Evolutionary conservation across 2,797 vertebrate species (phyloP).

Genomic region (Acipenser ruthenus): DNA sequence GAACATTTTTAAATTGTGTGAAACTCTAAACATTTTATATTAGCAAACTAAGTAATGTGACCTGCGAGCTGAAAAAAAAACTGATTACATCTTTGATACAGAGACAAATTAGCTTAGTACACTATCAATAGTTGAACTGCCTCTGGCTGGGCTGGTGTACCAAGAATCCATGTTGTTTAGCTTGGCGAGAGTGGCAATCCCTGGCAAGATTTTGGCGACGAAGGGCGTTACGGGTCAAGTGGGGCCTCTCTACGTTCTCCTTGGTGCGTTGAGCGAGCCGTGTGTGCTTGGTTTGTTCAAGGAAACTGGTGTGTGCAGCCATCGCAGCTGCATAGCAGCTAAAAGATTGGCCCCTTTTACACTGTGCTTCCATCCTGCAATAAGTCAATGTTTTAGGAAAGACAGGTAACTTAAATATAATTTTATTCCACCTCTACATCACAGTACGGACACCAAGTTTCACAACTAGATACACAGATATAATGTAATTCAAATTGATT

Average conservation of each 20-base stretch:
- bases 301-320: constrained; percentile 58
- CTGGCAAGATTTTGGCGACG: constrained; percentile 85
- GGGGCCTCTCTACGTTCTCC: constrained; percentile 56
- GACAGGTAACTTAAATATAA: too few species aligned
- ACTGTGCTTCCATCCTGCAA: constrained; percentile 68
- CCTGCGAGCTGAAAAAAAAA: constrained; percentile 47
- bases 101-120: neutral
- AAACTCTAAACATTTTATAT: constrained; percentile 49
- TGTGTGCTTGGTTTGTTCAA: constrained; percentile 65
- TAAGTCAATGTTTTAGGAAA: constrained; percentile 11
- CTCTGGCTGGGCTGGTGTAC: constrained; percentile 92
- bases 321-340: constrained; percentile 75
- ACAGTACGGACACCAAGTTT: too few species aligned
- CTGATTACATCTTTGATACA: constrained; percentile 26
- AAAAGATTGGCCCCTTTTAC: constrained; percentile 54
- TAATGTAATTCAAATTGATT: too few species aligned
- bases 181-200: constrained; percentile 53
- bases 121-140: constrained; percentile 89
- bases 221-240: constrained; percentile 75
- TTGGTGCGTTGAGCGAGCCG: constrained; percentile 62
- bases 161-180: constrained; percentile 64
- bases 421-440: too few species aligned
- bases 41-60: constrained; percentile 52
- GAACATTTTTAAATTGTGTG: constrained; percentile 51
- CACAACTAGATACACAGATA: too few species aligned